These are phyloP conservation scores for Protodeltote pygarga DNA, from an alignment of 2,888 invertebrate species.

Conservation along the genomic window DNA sequence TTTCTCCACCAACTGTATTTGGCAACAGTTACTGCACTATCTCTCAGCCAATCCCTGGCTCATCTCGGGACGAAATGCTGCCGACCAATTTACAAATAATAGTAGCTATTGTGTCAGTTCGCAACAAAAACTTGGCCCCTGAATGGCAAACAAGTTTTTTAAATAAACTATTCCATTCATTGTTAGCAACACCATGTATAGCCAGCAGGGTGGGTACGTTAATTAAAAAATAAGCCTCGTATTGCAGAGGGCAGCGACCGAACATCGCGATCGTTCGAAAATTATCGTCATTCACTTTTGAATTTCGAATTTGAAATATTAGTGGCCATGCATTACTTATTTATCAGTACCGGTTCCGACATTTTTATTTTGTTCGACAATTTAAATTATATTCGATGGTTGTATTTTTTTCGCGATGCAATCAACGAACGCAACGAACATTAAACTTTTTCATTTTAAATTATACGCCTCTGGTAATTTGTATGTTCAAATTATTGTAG, in stretches of 20 bases:
- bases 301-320: slow-evolving; percentile 51
- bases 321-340: slow-evolving; percentile 47
- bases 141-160: slow-evolving; percentile 40
- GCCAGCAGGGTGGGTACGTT: not conserved
- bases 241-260: slow-evolving; percentile 45
- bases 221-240: slow-evolving; percentile 21
- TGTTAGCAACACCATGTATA: slow-evolving; percentile 13
- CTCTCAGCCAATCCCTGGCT: slow-evolving; percentile 12
- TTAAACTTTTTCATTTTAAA: slow-evolving; percentile 32
- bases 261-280: slow-evolving; percentile 14
- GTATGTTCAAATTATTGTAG: slow-evolving; percentile 32
- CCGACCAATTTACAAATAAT: slow-evolving; percentile 39
- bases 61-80: slow-evolving; percentile 20
- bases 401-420: slow-evolving; percentile 27
- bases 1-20: slow-evolving; percentile 18
- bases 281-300: slow-evolving; percentile 40
- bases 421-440: too few relatives aligned
- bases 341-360: slow-evolving; percentile 47
- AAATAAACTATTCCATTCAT: slow-evolving; percentile 36
- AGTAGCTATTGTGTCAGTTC: slow-evolving; percentile 28
- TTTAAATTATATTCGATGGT: slow-evolving; percentile 24
- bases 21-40: slow-evolving; percentile 18
- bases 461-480: slow-evolving; percentile 21
- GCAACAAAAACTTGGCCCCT: slow-evolving; percentile 46
- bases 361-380: slow-evolving; percentile 33